Base-by-base conservation (phyloP, 2,113 vertebrate species). In the Hydrolagus affinis region DNA sequence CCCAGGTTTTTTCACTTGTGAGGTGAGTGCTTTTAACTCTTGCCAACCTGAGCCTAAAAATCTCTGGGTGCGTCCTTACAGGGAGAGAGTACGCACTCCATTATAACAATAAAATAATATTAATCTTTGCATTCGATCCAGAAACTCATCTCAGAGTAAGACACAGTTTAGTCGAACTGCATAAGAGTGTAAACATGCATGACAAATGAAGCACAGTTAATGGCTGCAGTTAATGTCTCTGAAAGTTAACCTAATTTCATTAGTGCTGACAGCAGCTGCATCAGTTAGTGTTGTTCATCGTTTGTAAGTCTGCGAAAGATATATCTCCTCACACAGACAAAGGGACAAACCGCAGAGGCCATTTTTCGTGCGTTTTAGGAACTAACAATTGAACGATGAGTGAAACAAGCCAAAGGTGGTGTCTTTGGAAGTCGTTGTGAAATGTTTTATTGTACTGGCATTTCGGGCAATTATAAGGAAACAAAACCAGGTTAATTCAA, bases 401-500 rank as follows among this genome's bases (percentile, higher is more conserved):
- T 89, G 87, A 92, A 89, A 73, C 71, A 73, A 62, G 69, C 85
- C 70, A 70, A 76, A 85, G 44, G 9, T 17, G 28, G 70, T 87
- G 87, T 85, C 89, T 88, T 87, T 89, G 86, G 86, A 86, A 75
- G 66, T 56, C 56, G 69, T 86, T 85, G 32, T 88, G 87, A 25
- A 86, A 88, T 80, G 86, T 66, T 80, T 88, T 89, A 89, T 88
- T 88, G 87, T 86, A 86, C 88, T 86, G 86, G 85, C 88, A 88
- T 88, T 88, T 88, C 75, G 86, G 86, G 87, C 88, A 90, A 89
- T 91, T 90, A 89, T 85, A 56, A 66, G 21, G 70, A 86, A 72
- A 91, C 88, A 89, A 90, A 90, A 91, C 89, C 89, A 88, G 88
- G 90, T 87, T 89, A 87, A 85, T 89, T 89, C 83, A 86, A 87